Evolutionary conservation across 2,113 vertebrate genomes (phyloP), one percentile per base, ranked within the genome.

Genomic region (Cisticola juncidis): DNA sequence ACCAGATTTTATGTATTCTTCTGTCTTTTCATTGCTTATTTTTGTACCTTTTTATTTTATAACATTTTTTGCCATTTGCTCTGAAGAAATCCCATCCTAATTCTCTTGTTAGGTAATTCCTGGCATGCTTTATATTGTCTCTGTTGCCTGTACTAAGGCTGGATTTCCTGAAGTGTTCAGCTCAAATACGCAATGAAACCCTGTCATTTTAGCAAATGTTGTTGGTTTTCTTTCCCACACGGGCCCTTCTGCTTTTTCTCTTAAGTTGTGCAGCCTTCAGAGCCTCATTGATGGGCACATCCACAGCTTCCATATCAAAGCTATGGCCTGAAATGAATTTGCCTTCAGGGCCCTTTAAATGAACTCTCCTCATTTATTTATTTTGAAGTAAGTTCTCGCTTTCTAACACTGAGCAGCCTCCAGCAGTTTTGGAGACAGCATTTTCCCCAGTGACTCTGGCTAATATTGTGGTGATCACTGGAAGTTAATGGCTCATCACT

Each of bases 151-250:
- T 1, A 2, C 42, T 95, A 85, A 91, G 62, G 81, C 78, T 93
- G 90, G 88, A 95, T 96, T 96, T 97, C 90, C 88, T 93, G 65
- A 95, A 95, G 92, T 58, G 4, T 74, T 93, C 92, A 85, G 74
- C 50, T 72, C 78, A 58, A 91, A 88, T 11, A n/a, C 0, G 0
- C 2, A 7, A 58, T 20, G 71, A 94, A 83, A 62, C 71, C 45
- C 72, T 44, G 58, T 71, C 50, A 40, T 76, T 87, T 76, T 88
- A 95, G 78, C 81, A 78, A 89, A 90, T 29, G 53, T 47, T 90
- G 73, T 73, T 94, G 92, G 62, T 94, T 96, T 95, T 83, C 90
- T 71, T 78, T 91, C 89, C 94, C 89, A 81, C 77, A 21, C 21
- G 83, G 72, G 40, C 53, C 81, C 35, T 92, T 92, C 89, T 95